Evolutionary conservation across 2,113 vertebrate genomes (phyloP).

Genomic region (Scartelaos histophorus): DNA sequence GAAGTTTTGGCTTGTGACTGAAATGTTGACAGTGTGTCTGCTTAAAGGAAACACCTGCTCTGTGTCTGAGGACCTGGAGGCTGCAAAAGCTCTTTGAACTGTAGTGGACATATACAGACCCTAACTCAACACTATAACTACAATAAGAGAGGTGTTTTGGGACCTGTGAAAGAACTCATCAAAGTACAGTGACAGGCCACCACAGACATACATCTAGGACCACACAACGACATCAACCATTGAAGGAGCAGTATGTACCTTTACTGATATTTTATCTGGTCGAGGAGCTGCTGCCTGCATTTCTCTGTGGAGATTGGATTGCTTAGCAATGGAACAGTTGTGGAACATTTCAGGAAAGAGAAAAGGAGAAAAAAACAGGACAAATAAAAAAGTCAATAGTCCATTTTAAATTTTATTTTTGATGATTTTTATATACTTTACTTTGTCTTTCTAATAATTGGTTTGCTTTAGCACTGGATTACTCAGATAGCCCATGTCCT

Average conservation of each 20-base stretch:
- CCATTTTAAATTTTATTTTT: no score
- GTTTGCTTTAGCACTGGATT: not conserved
- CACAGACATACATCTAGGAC: slow-evolving; percentile 8
- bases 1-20: slow-evolving; percentile 40
- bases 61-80: slow-evolving; percentile 44
- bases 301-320: no score
- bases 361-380: no score
- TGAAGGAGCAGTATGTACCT: not conserved
- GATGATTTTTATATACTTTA: no score
- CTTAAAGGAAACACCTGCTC: slow-evolving; percentile 58
- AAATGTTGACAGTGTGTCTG: slow-evolving; percentile 56
- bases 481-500: not conserved
- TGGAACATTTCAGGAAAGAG: no score
- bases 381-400: no score
- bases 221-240: slow-evolving; percentile 11
- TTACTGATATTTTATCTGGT: no score
- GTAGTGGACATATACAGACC: slow-evolving; percentile 37
- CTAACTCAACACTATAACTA: slow-evolving; percentile 15
- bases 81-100: slow-evolving; percentile 51
- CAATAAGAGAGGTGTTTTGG: slow-evolving; percentile 12
- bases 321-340: no score
- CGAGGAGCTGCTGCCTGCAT: no score
- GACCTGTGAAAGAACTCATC: slow-evolving; percentile 3
- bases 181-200: slow-evolving; percentile 14
- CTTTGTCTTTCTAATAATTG: not conserved